Percentiles rank a stretch among this genome's conserved stretches.
phyloP scores from a whole-genome alignment of 1,140 invertebrate species.

The Melitaea cinxia region DNA sequence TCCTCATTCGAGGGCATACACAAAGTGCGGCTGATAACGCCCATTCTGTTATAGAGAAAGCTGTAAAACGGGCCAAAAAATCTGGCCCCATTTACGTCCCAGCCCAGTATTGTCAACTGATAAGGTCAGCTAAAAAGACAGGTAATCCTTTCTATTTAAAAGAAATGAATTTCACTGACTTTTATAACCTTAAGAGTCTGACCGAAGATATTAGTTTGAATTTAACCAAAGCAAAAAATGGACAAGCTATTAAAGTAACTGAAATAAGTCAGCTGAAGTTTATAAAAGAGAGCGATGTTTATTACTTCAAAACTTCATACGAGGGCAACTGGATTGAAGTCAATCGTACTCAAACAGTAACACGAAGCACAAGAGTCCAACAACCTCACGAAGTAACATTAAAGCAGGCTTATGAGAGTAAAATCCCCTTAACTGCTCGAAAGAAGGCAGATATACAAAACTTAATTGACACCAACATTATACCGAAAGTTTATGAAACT shows the following conservation, averaged over 20 bases:
- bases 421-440: too few relatives aligned
- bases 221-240: background rate
- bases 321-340: too few relatives aligned
- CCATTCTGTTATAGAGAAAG: conserved; percentile 37
- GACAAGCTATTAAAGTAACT: background rate
- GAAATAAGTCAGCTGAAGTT: too few relatives aligned
- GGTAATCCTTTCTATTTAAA: conserved; percentile 43
- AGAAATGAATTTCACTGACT: conserved; percentile 45
- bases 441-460: too few relatives aligned
- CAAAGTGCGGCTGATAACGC: conserved; percentile 55
- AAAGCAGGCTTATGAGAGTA: too few relatives aligned
- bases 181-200: conserved; percentile 26
- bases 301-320: too few relatives aligned
- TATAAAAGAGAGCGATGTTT: too few relatives aligned
- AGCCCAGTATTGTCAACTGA: conserved; percentile 50
- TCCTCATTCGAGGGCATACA: conserved; percentile 50
- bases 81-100: conserved; percentile 43
- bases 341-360: too few relatives aligned
- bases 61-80: conserved; percentile 42
- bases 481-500: too few relatives aligned
- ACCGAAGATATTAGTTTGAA: background rate
- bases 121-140: conserved; percentile 46
- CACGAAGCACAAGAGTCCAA: too few relatives aligned
- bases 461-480: too few relatives aligned
- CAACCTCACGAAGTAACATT: too few relatives aligned